Evolutionary conservation across 2,113 vertebrate genomes (phyloP), one percentile per base, ranked within the genome.

Genomic region (Apus apus): DNA sequence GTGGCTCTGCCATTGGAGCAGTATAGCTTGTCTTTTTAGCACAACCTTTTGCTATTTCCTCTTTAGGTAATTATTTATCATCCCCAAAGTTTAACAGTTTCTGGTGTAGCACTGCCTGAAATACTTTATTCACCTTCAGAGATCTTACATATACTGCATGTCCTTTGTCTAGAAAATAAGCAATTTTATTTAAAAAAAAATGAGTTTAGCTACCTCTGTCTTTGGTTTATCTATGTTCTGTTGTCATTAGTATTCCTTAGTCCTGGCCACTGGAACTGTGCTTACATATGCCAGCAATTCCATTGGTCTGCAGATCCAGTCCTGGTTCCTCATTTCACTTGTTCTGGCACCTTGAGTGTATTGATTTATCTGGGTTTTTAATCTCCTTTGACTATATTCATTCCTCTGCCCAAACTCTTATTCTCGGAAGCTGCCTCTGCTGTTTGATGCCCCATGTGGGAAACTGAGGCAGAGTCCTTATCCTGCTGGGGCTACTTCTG

Each of bases 121-220:
- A 88, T 83, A 58, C 30, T 45, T 85, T 50, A 83, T 90, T 90
- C 74, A 79, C 82, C 74, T 94, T 95, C 66, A 80, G 74, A 72
- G 71, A 79, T 54, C 38, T 94, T 91, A 83, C 50, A 76, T 85
- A 58, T 91, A 57, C 81, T 91, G 40, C 18, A 8, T 84, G 67
- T 93, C 78, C 78, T 91, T 91, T 79, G 64, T 73, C 2, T 21
- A 88, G 90, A 91, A 94, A 95, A 76, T 61, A 88, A 58, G 57
- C 66, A 6, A 83, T 80, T 94, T 96, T 76, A 79, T 93, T 94
- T 79, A 22, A 46, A 90, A 48, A 48, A 48, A 46, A 46, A 90
- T 66, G 4, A 85, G 88, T 64, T 87, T 93, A 90, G 48, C 71
- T 91, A 65, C 21, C 18, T 85, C 85, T 87, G 0, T 62, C 71